phyloP scores from a whole-genome alignment of 2,113 vertebrate genomes.

The Passer domesticus region DNA sequence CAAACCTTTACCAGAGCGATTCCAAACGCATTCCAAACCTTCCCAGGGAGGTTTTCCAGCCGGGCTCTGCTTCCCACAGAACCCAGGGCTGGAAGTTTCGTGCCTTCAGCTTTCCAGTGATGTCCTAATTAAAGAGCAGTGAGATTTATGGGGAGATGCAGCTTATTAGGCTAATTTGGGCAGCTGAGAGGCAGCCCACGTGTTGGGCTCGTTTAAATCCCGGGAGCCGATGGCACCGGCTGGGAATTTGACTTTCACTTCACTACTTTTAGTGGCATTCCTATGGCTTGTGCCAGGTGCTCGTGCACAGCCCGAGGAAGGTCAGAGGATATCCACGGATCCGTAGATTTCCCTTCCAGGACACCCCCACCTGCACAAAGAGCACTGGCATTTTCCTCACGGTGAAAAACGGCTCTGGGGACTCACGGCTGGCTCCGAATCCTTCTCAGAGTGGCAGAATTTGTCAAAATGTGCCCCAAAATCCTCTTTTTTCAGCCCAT shows the following conservation, averaged over 20 bases:
- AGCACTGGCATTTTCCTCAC: neutral
- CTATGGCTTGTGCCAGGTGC: neutral
- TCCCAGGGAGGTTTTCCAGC: neutral
- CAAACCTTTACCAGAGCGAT: neutral
- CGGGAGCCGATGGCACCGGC: neutral
- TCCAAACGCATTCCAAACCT: neutral
- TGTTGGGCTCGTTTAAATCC: neutral
- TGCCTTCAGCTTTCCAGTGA: neutral
- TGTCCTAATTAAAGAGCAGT: neutral
- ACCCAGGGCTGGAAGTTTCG: accelerated
- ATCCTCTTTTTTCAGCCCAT: accelerated
- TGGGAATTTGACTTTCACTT: neutral
- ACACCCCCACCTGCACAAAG: neutral
- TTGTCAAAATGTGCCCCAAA: neutral
- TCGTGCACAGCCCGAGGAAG: neutral
- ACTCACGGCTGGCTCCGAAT: accelerated
- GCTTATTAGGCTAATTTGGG: neutral
- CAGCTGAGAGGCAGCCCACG: neutral
- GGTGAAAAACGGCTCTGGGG: accelerated
- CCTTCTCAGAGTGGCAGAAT: neutral
- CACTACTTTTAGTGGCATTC: neutral
- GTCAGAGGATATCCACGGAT: neutral
- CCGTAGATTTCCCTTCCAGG: neutral
- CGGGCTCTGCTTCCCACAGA: neutral
- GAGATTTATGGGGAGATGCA: neutral